Base-by-base conservation (phyloP, 2,888 invertebrate species). In the Blomia tropicalis region DNA sequence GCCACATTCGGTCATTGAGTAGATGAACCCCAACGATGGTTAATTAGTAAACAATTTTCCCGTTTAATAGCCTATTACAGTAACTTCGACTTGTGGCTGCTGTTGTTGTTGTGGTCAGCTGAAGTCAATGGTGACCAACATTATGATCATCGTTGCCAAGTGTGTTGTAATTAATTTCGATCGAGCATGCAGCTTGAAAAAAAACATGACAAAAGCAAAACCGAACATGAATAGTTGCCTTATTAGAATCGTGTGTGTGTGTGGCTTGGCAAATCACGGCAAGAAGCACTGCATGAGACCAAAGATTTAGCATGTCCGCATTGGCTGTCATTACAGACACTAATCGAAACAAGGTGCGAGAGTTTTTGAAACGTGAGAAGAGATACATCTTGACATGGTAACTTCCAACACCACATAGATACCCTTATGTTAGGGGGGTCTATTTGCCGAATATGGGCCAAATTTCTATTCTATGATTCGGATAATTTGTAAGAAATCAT, bases 281-380 rank as follows among this genome's bases (percentile, higher is more conserved):
- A 47, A 47, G 51, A 11, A 7, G 36, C 51, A 47, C 51, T 47
- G 51, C 51, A n/a, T n/a, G n/a, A n/a, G n/a, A n/a, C n/a, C n/a
- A n/a, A n/a, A n/a, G n/a, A n/a, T n/a, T n/a, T n/a, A n/a, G n/a
- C n/a, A n/a, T 27, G 51, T 7, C 51, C 51, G 14, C 51, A 47
- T 14, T 47, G 51, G 23, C 51, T 47, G 51, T 47, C 51, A 47
- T 47, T 47, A 47, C n/a, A n/a, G 27, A 47, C 51, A 47, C 51
- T 47, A 47, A 47, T 47, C 51, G 51, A 47, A 47, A 47, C 51
- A 47, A 47, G 51, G 51, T 47, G 51, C 7, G 51, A 47, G 51
- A 14, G 41, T n/a, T 19, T 47, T 47, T 22, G 51, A 47, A 47
- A 47, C 51, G 51, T 47, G 51, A 47, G 51, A 47, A 47, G 51